These are phyloP conservation scores for Bursaphelenchus okinawaensis DNA, from an alignment of 2,888 invertebrate species.

Conservation along the genomic window DNA sequence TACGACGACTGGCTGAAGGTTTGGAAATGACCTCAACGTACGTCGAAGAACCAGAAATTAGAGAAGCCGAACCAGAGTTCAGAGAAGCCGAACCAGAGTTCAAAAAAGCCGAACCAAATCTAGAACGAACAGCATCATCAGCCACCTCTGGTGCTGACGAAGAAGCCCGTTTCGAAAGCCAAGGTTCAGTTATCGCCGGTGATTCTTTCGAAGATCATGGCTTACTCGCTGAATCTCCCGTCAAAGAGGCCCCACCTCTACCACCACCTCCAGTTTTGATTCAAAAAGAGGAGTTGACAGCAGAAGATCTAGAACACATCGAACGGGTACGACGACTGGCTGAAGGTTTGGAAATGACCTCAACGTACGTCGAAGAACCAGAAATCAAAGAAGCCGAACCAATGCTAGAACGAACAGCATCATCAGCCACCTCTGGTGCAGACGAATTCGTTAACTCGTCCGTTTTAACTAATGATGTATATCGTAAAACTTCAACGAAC, in stretches of 20 bases:
- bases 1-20: too few species aligned
- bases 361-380: too few species aligned
- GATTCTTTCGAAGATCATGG: background rate
- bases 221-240: background rate
- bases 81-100: too few species aligned
- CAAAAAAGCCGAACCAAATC: background rate
- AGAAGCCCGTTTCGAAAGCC: background rate
- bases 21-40: too few species aligned
- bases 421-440: too few species aligned
- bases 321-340: constrained; percentile 16
- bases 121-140: constrained; percentile 13
- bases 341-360: background rate
- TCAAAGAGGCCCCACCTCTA: background rate
- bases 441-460: too few species aligned
- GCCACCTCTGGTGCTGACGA: constrained; percentile 28
- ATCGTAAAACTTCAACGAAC: too few species aligned
- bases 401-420: too few species aligned
- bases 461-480: too few species aligned
- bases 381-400: too few species aligned
- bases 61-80: too few species aligned
- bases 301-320: constrained; percentile 41
- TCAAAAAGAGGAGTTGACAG: constrained; percentile 20
- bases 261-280: constrained; percentile 8
- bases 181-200: background rate
- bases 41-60: too few species aligned